phyloP scores from a whole-genome alignment of 2,888 invertebrate species.

The Conops quadrifasciatus region DNA sequence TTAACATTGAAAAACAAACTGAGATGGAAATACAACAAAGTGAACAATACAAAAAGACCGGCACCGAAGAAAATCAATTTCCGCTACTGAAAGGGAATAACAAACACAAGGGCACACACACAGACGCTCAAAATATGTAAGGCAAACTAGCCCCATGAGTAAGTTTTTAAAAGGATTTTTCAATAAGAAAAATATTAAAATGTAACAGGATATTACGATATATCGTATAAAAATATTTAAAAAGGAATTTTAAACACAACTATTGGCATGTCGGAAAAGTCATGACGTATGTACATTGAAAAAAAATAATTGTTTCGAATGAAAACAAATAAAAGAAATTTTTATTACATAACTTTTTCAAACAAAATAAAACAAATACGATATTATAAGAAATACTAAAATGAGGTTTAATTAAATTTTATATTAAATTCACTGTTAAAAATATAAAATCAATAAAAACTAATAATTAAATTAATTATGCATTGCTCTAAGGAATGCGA shows the following conservation, averaged over 20 bases:
- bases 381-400: neutral
- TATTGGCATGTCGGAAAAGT: too few relatives aligned
- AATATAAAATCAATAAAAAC: too few relatives aligned
- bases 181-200: neutral
- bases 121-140: neutral
- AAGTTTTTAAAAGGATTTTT: too few relatives aligned
- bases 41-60: neutral
- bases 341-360: too few relatives aligned
- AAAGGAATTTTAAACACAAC: neutral
- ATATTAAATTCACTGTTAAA: neutral
- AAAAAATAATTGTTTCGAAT: too few relatives aligned
- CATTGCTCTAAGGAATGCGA: too few relatives aligned
- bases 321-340: neutral
- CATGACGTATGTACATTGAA: too few relatives aligned
- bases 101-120: neutral
- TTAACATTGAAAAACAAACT: neutral
- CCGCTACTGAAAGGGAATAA: neutral
- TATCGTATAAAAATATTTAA: neutral
- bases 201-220: neutral
- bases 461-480: too few relatives aligned
- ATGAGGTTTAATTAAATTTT: neutral
- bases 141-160: constrained; percentile 9
- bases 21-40: neutral
- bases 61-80: constrained; percentile 19
- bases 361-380: neutral